phyloP scores from a whole-genome alignment of 2,797 vertebrate genomes.

The Toxotes lorentzi region DNA sequence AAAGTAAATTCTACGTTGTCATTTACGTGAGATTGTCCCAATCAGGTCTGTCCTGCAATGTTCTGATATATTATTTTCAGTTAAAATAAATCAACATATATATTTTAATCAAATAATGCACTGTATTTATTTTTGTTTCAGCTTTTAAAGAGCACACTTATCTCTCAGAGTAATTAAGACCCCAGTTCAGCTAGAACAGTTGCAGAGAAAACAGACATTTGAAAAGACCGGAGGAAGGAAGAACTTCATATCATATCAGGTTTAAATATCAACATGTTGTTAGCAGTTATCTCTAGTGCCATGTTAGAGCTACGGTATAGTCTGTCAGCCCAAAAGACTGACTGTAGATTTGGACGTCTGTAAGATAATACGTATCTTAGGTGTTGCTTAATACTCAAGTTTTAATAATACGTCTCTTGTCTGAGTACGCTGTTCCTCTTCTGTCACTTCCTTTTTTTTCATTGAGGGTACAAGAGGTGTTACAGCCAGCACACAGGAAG shows the following conservation, averaged over 20 bases:
- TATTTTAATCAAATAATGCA: not conserved
- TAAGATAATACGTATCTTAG: not conserved
- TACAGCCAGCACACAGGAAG: slow-evolving; percentile 68
- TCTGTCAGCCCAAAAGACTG: not conserved
- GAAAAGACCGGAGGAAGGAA: not conserved
- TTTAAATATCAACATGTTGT: not conserved
- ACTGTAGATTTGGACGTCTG: not conserved
- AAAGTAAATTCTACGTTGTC: not conserved
- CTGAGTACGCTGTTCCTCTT: slow-evolving; percentile 45
- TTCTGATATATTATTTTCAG: not conserved
- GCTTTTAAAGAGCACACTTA: not conserved
- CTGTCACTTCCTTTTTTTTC: slow-evolving; percentile 72
- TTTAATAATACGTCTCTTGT: slow-evolving; percentile 11
- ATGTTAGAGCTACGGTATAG: too few relatives aligned
- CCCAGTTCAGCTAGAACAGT: not conserved
- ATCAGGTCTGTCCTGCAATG: not conserved
- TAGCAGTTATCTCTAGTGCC: not conserved
- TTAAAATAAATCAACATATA: not conserved
- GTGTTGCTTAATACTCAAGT: slow-evolving; percentile 10
- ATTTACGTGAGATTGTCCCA: not conserved
- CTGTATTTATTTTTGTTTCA: too few relatives aligned
- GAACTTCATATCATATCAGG: not conserved
- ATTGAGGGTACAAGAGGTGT: slow-evolving; percentile 23
- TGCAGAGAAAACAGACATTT: not conserved
- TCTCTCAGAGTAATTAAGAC: not conserved